These are phyloP conservation scores for Crioceris asparagi DNA, from an alignment of 2,888 invertebrate genomes.

Conservation along the genomic window DNA sequence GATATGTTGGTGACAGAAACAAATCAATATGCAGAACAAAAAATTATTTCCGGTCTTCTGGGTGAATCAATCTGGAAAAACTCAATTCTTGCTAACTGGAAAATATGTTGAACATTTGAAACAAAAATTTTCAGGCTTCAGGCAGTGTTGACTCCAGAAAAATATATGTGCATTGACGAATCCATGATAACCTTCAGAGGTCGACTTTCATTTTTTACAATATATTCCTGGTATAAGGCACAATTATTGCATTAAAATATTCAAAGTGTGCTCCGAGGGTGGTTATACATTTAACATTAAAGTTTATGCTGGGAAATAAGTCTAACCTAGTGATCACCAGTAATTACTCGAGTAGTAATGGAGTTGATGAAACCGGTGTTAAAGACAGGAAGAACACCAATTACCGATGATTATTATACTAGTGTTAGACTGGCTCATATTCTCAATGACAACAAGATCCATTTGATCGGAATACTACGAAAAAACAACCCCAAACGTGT, in stretches of 20 bases:
- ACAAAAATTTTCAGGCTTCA: not conserved
- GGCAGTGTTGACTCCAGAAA: not conserved
- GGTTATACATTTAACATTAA: conserved; percentile 13
- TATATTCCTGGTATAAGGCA: conserved; percentile 4
- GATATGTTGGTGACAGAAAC: too few species aligned
- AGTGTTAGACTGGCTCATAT: conserved; percentile 7
- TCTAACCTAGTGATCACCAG: not conserved
- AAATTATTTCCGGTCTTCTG: too few species aligned
- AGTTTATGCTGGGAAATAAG: conserved; percentile 11
- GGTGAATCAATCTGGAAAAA: not conserved
- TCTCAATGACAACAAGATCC: not conserved
- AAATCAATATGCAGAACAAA: too few species aligned
- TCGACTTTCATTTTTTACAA: not conserved
- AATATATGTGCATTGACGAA: not conserved
- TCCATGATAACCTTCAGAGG: not conserved
- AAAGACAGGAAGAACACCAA: conserved; percentile 3
- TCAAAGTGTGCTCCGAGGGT: not conserved
- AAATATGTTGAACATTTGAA: not conserved
- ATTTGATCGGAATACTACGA: conserved; percentile 6
- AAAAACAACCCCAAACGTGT: conserved; percentile 9
- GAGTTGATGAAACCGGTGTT: conserved; percentile 4
- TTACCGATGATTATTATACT: conserved; percentile 17
- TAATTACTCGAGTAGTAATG: conserved; percentile 5
- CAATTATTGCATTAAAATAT: conserved; percentile 1
- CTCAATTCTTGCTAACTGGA: not conserved